Base-by-base conservation (phyloP, 2,888 invertebrate species). In the Parnassius apollo region DNA sequence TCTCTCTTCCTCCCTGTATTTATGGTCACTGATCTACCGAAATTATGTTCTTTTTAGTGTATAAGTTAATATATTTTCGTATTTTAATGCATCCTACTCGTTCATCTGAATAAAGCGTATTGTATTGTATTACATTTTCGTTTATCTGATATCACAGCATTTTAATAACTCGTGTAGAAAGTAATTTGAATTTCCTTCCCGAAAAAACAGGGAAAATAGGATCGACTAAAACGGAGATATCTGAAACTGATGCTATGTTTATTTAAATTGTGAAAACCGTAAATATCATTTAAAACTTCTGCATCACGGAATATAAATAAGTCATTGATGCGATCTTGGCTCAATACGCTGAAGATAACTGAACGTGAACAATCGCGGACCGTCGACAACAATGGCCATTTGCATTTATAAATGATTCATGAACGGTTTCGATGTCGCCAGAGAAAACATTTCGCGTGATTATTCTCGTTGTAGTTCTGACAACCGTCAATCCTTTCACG, bases 401-500 rank as follows among this genome's bases (percentile, higher is more conserved):
- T 61, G 56, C 60, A 50, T 60, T 54, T 55, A 49, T 50, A 49
- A 60, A 60, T 60, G 55, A 55, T 60, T 60, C 49, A 55, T 60
- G 48, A 60, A 46, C 45, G 18, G 11, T 56, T 35, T 10, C 25
- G 46, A 25, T 35, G 48, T 35, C 25, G 56, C n/a, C 22, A 42
- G 52, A n/a, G 25, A 46, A 54, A 18, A 55, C 44, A 42, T 49
- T 55, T 42, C 9, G 48, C 48, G 49, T 13, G 49, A 49, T 49
- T 49, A 22, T 50, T 52, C 35, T 10, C 3, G 9, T 25, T 52
- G 25, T 7, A 12, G 42, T 52, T 12, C 42, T 52, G 52, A 52
- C 35, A 42, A 52, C 42, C n/a, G 52, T n/a, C 42, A 52, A 52
- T 42, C 25, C 12, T 42, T 49, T 10, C 46, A n/a, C 7, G 46